Evolutionary conservation across 1,140 invertebrate genomes (phyloP).

Genomic region (Ridgeia piscesae): DNA sequence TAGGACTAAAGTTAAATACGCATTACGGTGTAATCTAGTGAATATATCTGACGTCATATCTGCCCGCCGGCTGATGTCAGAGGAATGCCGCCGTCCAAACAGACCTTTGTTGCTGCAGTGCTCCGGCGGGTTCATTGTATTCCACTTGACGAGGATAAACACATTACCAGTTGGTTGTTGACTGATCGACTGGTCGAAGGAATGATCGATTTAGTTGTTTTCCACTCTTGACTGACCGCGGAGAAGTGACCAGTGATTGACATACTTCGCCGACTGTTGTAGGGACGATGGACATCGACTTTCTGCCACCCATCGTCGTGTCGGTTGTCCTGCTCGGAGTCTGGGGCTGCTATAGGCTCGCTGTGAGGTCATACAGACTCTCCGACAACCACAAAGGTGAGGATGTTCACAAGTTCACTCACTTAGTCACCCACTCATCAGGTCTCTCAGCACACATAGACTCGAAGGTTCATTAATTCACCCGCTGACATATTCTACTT

Average conservation of each 20-base stretch:
- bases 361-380: background rate
- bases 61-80: background rate
- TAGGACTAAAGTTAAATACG: background rate
- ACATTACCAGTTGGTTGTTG: background rate
- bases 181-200: too few relatives aligned
- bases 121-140: background rate
- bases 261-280: background rate
- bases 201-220: background rate
- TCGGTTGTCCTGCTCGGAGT: background rate
- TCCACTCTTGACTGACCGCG: background rate
- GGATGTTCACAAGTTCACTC: background rate
- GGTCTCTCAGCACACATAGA: too few relatives aligned
- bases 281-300: background rate
- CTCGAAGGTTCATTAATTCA: background rate
- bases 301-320: background rate
- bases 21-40: background rate
- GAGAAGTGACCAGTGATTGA: background rate
- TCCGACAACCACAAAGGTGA: background rate
- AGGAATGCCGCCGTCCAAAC: background rate
- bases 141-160: background rate
- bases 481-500: too few relatives aligned
- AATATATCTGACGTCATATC: background rate
- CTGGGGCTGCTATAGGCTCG: background rate
- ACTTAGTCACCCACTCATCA: background rate
- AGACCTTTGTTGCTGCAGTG: background rate